Evolutionary conservation across 2,888 invertebrate genomes (phyloP), one percentile per base, ranked within the genome.

Genomic region (Rugalucina vietnamica): DNA sequence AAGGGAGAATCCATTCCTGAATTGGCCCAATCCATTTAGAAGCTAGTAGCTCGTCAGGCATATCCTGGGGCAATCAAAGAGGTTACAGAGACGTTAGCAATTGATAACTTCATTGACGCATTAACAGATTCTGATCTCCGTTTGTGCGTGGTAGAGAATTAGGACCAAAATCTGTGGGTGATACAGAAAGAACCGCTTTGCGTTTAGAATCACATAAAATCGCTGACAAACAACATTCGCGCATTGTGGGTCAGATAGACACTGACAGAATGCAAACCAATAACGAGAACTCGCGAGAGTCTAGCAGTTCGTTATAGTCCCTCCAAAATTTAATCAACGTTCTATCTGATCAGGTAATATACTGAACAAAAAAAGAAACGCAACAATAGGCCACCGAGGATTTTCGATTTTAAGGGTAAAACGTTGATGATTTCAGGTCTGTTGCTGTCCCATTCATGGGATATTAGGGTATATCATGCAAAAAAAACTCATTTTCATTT

Each of bases 11-110:
- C 81, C 5, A 74, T 87, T 0, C 81, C 85, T 3, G 87, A 87
- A 75, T 74, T 89, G 21, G 86, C 82, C n/a, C 79, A 84, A 50
- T 29, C 70, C 1, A 79, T 87, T 0, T 76, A 77, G 74, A 88
- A 82, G 74, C 29, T 84, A 21, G 76, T n/a, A n/a, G n/a, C 82
- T 1, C 29, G 81, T 12, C 60, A 82, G 71, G 82, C 82, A 8
- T 86, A 84, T 34, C 81, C 81, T 14, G 32, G 29, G 57, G 81
- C 70, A 34, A 71, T 21, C 14, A 5, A 29, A 12, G 78, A 80
- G 14, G 21, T 84, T 2, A 79, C 72, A 8, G 82, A 84, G 54
- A 34, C 71, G 1, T 65, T 87, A 39, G 65, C 77, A 4, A 37
- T 84, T 34, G 82, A 82, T 27, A 43, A 75, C 72, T 84, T 87